Evolutionary conservation across 1,140 invertebrate species (phyloP), one percentile per base, ranked within the genome.

Genomic region (Thereuonema tuberculata): DNA sequence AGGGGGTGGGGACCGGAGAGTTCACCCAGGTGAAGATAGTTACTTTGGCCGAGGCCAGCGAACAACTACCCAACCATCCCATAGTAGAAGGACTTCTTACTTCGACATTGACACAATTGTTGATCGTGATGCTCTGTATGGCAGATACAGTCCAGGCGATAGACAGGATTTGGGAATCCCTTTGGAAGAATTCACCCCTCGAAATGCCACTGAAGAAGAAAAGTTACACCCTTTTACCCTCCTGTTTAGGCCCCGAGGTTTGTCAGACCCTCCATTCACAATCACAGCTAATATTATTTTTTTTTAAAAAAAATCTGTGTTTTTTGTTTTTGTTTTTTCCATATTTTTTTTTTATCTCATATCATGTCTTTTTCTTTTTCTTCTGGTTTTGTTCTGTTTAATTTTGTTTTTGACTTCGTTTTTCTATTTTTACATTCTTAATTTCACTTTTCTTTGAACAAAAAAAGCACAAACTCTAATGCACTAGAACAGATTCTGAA

Each of bases 71-170:
- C n/a, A 9, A n/a, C n/a, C 37, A 43, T n/a, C 37, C n/a, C n/a
- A 43, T 43, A 43, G n/a, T n/a, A 9, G 37, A 43, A 43, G n/a
- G 37, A 9, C 37, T 43, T 12, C 48, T 20, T 12, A 50, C 9
- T 21, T 50, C 9, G 48, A 50, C 21, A 50, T 50, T 20, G 48
- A 50, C 9, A 50, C 48, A 9, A 50, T 50, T 24, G 3, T 55
- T 12, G 14, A 55, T 21, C 53, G 53, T 28, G 53, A 55, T 12
- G 26, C 14, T 14, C 12, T 55, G 3, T 55, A 55, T 55, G 53
- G 53, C 3, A 25, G 5, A 28, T 55, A 55, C 27, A 55, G 53
- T 55, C 53, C 53, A 26, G 53, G 53, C 14, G 53, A 55, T 55
- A 5, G 3, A 5, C 24, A 28, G 21, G 53, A 55, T 55, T 21